Base-by-base conservation (phyloP, 2,888 invertebrate species). In the Caenorhabditis doughertyi region DNA sequence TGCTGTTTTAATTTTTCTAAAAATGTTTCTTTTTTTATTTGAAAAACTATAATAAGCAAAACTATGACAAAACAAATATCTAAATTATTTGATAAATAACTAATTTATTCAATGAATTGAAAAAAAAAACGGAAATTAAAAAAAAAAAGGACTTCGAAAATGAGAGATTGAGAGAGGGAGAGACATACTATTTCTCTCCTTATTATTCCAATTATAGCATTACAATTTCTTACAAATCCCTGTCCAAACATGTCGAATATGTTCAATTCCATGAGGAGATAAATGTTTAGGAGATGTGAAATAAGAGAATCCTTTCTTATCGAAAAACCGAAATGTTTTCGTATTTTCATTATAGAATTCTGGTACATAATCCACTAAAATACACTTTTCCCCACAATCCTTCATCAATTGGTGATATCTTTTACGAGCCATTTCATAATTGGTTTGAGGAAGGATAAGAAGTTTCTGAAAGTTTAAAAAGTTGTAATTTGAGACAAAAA, bases 231-330 rank as follows among this genome's bases (percentile, higher is more conserved):
- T 35, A 47, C 81, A 81, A 39, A 81, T 47, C 39, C 76, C 65
- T 4, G 25, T 81, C 70, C 65, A 81, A 23, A 81, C 27, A 58
- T 74, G 81, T 27, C 74, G 18, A n/a, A 81, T 49, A 21, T 70
- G 42, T 51, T 81, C 81, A 11, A 74, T 39, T 39, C 74, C 81
- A 44, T 67, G 79, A 27, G 72, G 79, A 13, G 72, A 58, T 51
- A 79, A 51, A 44, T 79, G 79, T 0, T 18, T 21, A 4, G 58
- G 44, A 1, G 58, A 53, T 11, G 64, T 72, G 29, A 27, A 58
- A 32, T 72, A 79, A 2, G 65, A 64, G 51, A 79, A 65, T 18
- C 79, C 79, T 16, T 21, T 21, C 16, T 72, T 32, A 47, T 79
- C 79, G 21, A 58, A 79, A 65, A 44, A 79, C 21, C 79, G 79